A percentile compares a stretch with the other conserved stretches of the same genome.
Evolutionary conservation across 2,888 invertebrate species (phyloP).

Genomic region (Drosophila gaucha): DNA sequence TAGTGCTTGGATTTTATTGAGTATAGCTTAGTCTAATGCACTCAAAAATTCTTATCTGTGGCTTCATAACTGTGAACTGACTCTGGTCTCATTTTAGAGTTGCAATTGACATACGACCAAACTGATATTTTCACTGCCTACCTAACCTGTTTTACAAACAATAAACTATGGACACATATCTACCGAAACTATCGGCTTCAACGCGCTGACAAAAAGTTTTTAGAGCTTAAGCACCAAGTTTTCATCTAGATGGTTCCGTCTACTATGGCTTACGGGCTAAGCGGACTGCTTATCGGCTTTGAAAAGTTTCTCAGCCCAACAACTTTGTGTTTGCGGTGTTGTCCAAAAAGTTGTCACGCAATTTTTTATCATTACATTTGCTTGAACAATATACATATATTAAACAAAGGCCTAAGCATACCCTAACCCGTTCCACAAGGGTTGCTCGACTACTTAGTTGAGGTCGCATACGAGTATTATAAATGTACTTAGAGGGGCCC

Average conservation of each 20-base stretch:
- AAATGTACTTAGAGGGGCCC: conserved; percentile 3
- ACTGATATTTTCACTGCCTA: conserved; percentile 21
- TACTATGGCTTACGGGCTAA: conserved; percentile 36
- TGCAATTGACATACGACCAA: neutral
- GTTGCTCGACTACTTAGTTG: conserved; percentile 32
- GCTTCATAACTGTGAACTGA: conserved; percentile 2
- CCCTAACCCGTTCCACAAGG: neutral
- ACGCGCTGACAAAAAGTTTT: conserved; percentile 40
- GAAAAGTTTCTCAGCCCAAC: conserved; percentile 55
- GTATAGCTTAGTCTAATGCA: too few relatives aligned
- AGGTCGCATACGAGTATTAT: conserved; percentile 29
- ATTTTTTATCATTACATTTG: conserved; percentile 51
- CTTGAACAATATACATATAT: conserved; percentile 15
- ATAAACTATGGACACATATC: conserved; percentile 26
- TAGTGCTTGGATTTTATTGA: too few relatives aligned
- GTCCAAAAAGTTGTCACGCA: conserved; percentile 61
- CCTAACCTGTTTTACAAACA: conserved; percentile 22
- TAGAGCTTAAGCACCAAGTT: conserved; percentile 44
- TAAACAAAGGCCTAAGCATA: conserved; percentile 30
- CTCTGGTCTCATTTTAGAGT: conserved; percentile 4
- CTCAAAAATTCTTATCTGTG: neutral
- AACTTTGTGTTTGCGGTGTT: conserved; percentile 47
- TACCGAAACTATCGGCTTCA: conserved; percentile 16
- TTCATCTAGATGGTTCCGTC: conserved; percentile 51
- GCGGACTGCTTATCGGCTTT: conserved; percentile 43